These are phyloP conservation scores for Leucophenga maculata DNA, from an alignment of 2,888 invertebrate genomes.

Conservation along the genomic window DNA sequence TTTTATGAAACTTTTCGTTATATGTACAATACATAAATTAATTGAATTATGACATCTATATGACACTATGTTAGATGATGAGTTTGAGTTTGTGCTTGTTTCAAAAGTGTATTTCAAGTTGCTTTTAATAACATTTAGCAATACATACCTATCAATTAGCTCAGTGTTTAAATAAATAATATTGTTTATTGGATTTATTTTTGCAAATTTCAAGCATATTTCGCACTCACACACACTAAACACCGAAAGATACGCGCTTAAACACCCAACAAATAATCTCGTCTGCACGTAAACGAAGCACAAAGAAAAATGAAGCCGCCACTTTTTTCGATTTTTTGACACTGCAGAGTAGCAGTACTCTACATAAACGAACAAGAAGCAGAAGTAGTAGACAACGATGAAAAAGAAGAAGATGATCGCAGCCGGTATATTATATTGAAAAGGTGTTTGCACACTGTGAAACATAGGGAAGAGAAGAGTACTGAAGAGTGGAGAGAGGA, in stretches of 20 bases:
- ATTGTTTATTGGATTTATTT: constrained; percentile 30
- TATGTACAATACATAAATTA: background rate
- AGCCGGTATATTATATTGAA: no score
- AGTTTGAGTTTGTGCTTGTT: no score
- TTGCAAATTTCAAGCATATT: background rate
- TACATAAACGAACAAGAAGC: no score
- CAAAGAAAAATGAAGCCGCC: constrained; percentile 50
- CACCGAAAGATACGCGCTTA: background rate
- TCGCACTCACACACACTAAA: background rate
- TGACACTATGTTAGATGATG: constrained; percentile 18
- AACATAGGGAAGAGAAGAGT: constrained; percentile 27
- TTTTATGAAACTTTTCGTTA: background rate
- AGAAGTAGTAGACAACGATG: background rate
- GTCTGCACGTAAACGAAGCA: constrained; percentile 59
- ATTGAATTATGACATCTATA: background rate
- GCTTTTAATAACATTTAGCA: no score
- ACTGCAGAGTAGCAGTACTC: constrained; percentile 39
- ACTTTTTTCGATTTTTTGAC: constrained; percentile 6
- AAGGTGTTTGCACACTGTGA: constrained; percentile 19
- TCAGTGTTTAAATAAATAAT: background rate
- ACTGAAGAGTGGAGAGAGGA: background rate
- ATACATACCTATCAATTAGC: no score
- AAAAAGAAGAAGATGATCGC: background rate
- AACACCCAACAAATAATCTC: constrained; percentile 42
- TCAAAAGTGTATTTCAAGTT: no score